These are phyloP conservation scores for Anoplophora glabripennis DNA, from an alignment of 1,140 invertebrate species.

Conservation along the genomic window DNA sequence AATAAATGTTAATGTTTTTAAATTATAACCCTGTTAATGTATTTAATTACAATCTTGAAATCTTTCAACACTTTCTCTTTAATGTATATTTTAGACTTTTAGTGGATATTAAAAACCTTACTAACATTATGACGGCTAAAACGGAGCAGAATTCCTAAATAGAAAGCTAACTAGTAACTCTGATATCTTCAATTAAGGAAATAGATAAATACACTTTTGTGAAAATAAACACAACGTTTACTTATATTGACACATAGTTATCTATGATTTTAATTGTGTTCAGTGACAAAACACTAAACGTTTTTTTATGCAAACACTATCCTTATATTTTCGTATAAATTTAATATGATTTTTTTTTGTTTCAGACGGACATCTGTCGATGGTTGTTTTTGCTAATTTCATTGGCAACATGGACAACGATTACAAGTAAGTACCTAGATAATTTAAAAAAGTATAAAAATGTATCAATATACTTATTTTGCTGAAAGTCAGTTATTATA, in stretches of 20 bases:
- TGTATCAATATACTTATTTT: too few relatives aligned
- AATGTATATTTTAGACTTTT: not conserved
- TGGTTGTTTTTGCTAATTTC: constrained; percentile 37
- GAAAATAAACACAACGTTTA: too few relatives aligned
- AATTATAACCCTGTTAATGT: too few relatives aligned
- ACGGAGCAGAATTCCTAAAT: not conserved
- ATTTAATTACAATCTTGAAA: too few relatives aligned
- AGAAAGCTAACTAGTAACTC: not conserved
- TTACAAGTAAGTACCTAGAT: constrained; percentile 31
- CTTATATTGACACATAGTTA: too few relatives aligned
- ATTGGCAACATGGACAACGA: constrained; percentile 34
- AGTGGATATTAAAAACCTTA: not conserved
- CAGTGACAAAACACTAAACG: not conserved
- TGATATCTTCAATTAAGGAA: not conserved
- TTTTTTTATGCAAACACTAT: too few relatives aligned
- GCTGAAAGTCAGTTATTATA: too few relatives aligned
- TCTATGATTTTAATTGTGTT: not conserved
- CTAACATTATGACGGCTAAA: not conserved
- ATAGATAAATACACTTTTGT: too few relatives aligned
- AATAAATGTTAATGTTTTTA: too few relatives aligned
- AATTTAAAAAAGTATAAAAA: too few relatives aligned
- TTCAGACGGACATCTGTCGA: constrained; percentile 39
- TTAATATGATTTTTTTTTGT: constrained; percentile 27
- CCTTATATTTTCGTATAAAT: not conserved
- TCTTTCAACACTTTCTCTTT: too few relatives aligned